Conservation (phyloP, 2,888 invertebrate genomes). For the Polydrusus tereticollis region DNA sequence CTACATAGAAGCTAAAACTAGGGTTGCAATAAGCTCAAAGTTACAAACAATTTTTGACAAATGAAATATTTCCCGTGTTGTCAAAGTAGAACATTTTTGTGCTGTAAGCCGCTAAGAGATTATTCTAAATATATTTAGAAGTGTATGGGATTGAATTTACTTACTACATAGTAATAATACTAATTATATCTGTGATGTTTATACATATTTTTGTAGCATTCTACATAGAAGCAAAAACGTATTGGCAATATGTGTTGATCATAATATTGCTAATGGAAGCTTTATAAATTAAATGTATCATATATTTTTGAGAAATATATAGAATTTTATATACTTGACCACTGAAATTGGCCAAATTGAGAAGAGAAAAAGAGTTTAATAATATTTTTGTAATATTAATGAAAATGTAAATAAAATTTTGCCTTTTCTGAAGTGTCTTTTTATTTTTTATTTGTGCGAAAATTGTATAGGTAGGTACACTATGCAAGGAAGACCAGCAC, state of each 20-base stretch:
- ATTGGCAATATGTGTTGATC: slow-evolving; percentile 1
- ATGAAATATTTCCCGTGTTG: neutral
- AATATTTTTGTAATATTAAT: slow-evolving; percentile 5
- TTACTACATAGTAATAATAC: slow-evolving; percentile 25
- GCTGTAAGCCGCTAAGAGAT: neutral
- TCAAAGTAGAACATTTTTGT: neutral
- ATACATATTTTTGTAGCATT: slow-evolving; percentile 5
- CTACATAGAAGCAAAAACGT: slow-evolving; percentile 9
- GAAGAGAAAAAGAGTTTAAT: neutral
- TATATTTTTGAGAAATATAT: slow-evolving; percentile 6
- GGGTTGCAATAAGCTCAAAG: neutral
- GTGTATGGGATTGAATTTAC: neutral
- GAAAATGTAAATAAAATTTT: neutral
- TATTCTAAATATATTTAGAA: neutral
- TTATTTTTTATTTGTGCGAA: neutral
- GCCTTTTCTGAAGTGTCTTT: slow-evolving; percentile 2
- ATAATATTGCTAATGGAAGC: neutral
- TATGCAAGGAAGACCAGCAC: no score
- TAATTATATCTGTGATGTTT: slow-evolving; percentile 22
- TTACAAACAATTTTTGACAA: neutral
- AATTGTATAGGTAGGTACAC: no score
- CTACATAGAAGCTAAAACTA: slow-evolving; percentile 20
- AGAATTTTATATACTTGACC: neutral
- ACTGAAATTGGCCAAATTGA: neutral
- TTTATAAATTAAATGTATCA: neutral